A percentile compares a stretch with the other conserved stretches of the same genome.
Conservation (phyloP, 2,888 invertebrate species). For the Aelia acuminata region DNA sequence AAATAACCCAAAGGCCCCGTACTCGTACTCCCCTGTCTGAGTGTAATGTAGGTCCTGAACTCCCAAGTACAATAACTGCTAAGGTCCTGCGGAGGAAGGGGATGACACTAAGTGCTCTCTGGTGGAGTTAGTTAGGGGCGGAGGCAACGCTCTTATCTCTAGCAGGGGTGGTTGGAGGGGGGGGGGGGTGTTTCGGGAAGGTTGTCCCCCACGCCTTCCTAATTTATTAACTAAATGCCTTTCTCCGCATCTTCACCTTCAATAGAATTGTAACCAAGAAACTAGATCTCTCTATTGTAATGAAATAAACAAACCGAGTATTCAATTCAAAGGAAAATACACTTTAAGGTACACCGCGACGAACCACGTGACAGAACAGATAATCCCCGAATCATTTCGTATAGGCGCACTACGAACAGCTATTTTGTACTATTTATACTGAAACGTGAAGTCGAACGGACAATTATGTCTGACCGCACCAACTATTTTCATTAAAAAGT, state of each 20-base stretch:
- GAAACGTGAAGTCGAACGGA: too few species aligned
- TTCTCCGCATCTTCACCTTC: neutral
- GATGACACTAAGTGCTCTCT: constrained; percentile 21
- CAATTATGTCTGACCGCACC: too few species aligned
- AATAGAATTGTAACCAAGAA: neutral
- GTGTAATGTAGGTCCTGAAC: neutral
- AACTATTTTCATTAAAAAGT: too few species aligned
- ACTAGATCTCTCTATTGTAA: too few species aligned
- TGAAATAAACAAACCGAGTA: too few species aligned
- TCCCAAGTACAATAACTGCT: neutral
- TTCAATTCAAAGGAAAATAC: too few species aligned
- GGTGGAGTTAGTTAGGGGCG: neutral
- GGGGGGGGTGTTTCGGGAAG: too few species aligned
- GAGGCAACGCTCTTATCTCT: neutral
- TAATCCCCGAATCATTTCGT: too few species aligned
- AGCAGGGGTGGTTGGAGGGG: neutral
- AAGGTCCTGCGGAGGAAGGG: neutral
- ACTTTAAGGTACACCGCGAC: too few species aligned
- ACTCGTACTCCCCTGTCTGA: neutral
- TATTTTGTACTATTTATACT: too few species aligned
- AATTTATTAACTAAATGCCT: neutral
- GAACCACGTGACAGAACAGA: too few species aligned
- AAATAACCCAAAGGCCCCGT: neutral
- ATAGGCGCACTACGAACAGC: too few species aligned
- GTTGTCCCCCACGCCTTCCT: neutral